A percentile compares a stretch with the other conserved stretches of the same genome.
Evolutionary conservation across 1,140 invertebrate genomes (phyloP).

Genomic region (Atta texana): DNA sequence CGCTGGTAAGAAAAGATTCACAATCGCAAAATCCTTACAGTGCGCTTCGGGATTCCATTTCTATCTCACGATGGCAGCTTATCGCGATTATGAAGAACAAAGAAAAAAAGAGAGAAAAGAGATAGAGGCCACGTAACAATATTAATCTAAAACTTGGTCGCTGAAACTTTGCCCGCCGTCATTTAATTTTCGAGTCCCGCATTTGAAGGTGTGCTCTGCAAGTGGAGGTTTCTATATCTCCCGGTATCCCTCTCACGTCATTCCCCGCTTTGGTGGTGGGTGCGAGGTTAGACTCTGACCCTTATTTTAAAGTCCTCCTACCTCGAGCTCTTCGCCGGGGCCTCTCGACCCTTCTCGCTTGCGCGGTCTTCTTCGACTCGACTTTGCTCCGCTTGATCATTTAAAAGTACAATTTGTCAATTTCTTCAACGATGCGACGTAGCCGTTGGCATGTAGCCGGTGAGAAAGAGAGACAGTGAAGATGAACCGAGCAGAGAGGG

Average conservation of each 20-base stretch:
- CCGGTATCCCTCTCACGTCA: background rate
- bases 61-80: conserved; percentile 55
- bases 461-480: background rate
- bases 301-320: conserved; percentile 75
- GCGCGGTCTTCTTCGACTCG: conserved; percentile 50
- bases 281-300: conserved; percentile 68
- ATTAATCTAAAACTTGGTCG: conserved; percentile 74
- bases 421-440: conserved; percentile 69
- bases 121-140: conserved; percentile 65
- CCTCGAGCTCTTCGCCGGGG: conserved; percentile 15
- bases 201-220: background rate
- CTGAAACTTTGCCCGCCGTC: conserved; percentile 66
- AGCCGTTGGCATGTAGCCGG: conserved; percentile 61
- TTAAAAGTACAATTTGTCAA: conserved; percentile 79
- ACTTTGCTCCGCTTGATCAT: conserved; percentile 67
- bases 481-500: background rate
- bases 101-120: background rate
- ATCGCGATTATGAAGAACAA: conserved; percentile 65
- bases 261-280: background rate
- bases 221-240: conserved; percentile 46
- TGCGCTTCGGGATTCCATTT: conserved; percentile 5
- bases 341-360: conserved; percentile 53
- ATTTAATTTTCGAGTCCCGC: conserved; percentile 71
- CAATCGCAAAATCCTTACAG: background rate
- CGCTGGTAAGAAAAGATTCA: conserved; percentile 27